Evolutionary conservation across 2,888 invertebrate genomes (phyloP).

Genomic region (Drosophila koepferae): DNA sequence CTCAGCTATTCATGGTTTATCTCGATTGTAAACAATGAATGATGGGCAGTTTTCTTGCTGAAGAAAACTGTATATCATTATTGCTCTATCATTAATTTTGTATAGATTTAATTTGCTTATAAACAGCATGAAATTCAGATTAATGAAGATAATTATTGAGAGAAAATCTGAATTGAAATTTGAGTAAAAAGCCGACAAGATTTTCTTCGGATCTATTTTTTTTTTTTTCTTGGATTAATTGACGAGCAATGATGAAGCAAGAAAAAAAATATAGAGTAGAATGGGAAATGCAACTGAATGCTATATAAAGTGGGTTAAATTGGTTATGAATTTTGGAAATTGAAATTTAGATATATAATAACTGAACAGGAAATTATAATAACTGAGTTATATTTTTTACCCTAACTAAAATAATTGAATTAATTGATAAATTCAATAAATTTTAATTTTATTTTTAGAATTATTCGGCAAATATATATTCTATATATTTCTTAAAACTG

Average conservation of each 20-base stretch:
- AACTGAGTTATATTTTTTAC: too few species aligned
- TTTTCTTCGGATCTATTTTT: constrained; percentile 4
- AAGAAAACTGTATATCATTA: constrained; percentile 33
- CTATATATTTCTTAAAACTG: background rate
- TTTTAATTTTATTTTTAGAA: background rate
- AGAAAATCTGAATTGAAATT: constrained; percentile 17
- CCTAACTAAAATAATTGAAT: too few species aligned
- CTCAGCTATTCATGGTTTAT: constrained; percentile 17
- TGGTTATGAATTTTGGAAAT: background rate
- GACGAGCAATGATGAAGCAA: constrained; percentile 13
- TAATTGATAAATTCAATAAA: too few species aligned
- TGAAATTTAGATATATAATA: background rate
- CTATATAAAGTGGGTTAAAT: background rate
- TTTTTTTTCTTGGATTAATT: constrained; percentile 13
- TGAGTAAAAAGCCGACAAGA: constrained; percentile 3
- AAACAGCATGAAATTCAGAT: constrained; percentile 34
- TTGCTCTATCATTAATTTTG: constrained; percentile 14
- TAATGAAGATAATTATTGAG: constrained; percentile 34
- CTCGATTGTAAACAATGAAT: constrained; percentile 19
- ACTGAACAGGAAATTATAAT: too few species aligned
- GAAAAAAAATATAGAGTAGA: background rate
- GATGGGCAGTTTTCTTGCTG: constrained; percentile 6
- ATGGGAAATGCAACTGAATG: constrained; percentile 1
- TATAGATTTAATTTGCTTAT: constrained; percentile 17
- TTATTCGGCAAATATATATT: too few species aligned